Evolutionary conservation across 2,888 invertebrate genomes (phyloP), one percentile per base, ranked within the genome.

Genomic region (Hoplodrina ambigua): DNA sequence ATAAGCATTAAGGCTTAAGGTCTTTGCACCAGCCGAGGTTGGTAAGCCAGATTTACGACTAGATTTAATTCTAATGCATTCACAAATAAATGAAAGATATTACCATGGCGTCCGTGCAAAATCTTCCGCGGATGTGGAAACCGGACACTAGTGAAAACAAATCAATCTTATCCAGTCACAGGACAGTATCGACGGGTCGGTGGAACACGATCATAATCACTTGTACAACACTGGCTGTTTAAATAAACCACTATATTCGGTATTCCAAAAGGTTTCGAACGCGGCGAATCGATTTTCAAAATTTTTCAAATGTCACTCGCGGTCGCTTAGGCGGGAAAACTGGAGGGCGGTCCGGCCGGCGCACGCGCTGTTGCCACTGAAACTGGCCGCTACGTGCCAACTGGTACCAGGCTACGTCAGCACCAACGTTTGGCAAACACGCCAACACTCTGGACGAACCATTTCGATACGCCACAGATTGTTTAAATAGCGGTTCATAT

Each of bases 361-460:
- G 93, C 92, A 90, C 90, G 91, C 94, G 94, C 93, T 85, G 83
- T 87, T 92, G 86, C 89, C 89, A 91, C 91, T 93, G 91, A 90
- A 89, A 92, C 93, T 92, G 93, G 87, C 89, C 84, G 80, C 80
- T 75, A 76, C 87, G 77, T 88, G 90, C 88, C 90, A 88, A 79
- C 84, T 72, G 59, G 81, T 63, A 81, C 75, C 83, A 81, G 46
- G 20, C 61, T 72, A 88, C 89, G 85, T 87, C 89, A 88, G 86
- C 72, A 72, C 85, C 80, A 84, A 86, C 84, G 80, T 89, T 89
- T 86, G 90, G 82, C 93, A 87, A 88, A 87, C 79, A 73, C 63
- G 74, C 88, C 86, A 87, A 88, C 86, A 75, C 82, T 83, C 79
- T 72, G 81, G 76, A 49, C 86, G 80, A 77, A 82, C 87, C 62